These are phyloP conservation scores for Ifrita kowaldi DNA, from an alignment of 2,113 vertebrate species.

Conservation along the genomic window DNA sequence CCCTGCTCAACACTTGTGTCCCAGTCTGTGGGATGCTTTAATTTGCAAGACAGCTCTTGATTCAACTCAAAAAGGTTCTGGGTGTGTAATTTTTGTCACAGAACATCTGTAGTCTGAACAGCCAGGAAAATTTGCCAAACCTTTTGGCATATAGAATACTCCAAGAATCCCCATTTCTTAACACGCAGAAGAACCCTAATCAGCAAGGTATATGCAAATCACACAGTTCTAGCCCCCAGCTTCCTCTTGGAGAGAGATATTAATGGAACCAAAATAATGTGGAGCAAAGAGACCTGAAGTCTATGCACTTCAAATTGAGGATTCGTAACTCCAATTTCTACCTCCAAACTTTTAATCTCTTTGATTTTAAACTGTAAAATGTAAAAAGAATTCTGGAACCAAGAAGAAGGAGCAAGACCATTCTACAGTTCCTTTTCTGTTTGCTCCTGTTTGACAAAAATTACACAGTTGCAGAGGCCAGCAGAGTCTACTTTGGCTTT, in stretches of 20 bases:
- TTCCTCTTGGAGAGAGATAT: background rate
- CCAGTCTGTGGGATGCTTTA: accelerated
- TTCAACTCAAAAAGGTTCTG: background rate
- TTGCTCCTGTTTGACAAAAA: background rate
- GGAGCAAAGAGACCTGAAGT: background rate
- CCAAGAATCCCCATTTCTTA: background rate
- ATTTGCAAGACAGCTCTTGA: background rate
- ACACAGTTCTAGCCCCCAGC: background rate
- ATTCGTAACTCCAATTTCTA: background rate
- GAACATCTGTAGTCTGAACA: background rate
- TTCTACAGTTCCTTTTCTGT: background rate
- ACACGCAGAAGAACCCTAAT: background rate
- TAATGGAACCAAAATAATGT: background rate
- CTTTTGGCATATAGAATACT: background rate
- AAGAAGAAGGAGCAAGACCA: background rate
- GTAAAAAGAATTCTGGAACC: background rate
- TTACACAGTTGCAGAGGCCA: background rate
- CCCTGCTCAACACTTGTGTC: background rate
- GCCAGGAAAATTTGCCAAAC: background rate
- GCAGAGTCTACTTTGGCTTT: background rate
- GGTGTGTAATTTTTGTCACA: background rate
- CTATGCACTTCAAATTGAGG: background rate
- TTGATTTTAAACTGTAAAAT: background rate
- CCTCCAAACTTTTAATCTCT: background rate
- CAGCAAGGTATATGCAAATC: background rate